Percentiles rank a stretch among this genome's conserved stretches.
Evolutionary conservation across 2,113 vertebrate genomes (phyloP).

Genomic region (Muntiacus reevesi): DNA sequence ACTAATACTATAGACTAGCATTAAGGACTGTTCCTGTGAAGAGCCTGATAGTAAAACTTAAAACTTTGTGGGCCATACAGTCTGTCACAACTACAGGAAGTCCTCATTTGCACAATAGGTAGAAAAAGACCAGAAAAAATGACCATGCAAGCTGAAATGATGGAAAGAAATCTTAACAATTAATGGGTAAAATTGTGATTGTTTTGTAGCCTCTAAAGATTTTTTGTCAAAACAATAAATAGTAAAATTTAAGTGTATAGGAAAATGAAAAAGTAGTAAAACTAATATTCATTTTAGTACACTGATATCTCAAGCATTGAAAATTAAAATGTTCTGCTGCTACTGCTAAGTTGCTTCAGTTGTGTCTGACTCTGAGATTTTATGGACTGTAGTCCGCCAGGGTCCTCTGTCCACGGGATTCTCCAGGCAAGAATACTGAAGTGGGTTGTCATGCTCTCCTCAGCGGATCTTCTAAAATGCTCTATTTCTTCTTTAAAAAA

Average conservation of each 20-base stretch:
- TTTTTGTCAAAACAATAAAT: not conserved
- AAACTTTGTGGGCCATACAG: not conserved
- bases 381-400: not conserved
- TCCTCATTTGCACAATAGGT: not conserved
- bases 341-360: not conserved
- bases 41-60: not conserved
- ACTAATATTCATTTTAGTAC: not conserved
- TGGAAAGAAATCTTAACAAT: not conserved
- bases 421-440: not conserved
- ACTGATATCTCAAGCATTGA: not conserved
- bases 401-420: not conserved
- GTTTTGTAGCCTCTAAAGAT: not conserved
- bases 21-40: not conserved
- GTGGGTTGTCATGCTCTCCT: not conserved
- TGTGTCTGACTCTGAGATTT: not conserved
- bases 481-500: not conserved
- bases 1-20: not conserved
- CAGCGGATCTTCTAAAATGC: not conserved
- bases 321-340: not conserved
- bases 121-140: not conserved
- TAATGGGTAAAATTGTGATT: not conserved
- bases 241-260: not conserved
- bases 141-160: not conserved
- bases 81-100: not conserved
- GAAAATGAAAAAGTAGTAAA: not conserved